Evolutionary conservation across 2,888 invertebrate genomes (phyloP), one percentile per base, ranked within the genome.

Genomic region (Brachynemurus nebulosus): DNA sequence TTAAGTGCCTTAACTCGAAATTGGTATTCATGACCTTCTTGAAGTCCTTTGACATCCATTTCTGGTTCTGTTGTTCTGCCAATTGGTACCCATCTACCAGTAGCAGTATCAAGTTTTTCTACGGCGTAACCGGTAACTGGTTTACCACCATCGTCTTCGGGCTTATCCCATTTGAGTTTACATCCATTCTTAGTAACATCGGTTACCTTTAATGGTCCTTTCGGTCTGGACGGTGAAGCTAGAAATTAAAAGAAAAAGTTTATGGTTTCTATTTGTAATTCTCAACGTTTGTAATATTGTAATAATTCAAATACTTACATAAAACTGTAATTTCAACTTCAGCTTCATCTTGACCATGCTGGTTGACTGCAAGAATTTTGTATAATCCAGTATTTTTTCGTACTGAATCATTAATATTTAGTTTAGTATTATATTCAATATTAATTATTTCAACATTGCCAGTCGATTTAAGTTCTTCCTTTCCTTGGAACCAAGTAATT

Each of bases 81-180:
- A 43, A 92, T 89, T 19, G 93, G 93, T 47, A 89, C 84, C 93
- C 91, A 95, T 51, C 86, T 76, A 12, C 92, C 92, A 37, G 90
- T 91, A 1, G 81, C 80, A 50, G 85, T 82, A 65, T 97, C 96
- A 50, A 92, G 71, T 63, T 95, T 95, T 61, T 95, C 97, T 0
- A 97, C 83, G 50, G 86, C 81, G 60, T 95, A 95, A 47, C 84
- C 88, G n/a, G 85, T 85, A 16, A 90, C 75, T 9, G 91, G 91
- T 64, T 86, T 86, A 55, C 96, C 96, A 55, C 92, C 93, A 64
- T 93, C 92, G 60, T 95, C 90, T 55, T 90, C 86, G 1, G 93
- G 93, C 56, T 91, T 90, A 55, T 89, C 81, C 93, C 93, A 95
- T 52, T 85, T 79, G 40, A 95, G 69, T 59, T 91, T 91, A 63